Conservation (phyloP, 1,140 invertebrate genomes). For the Anastrepha ludens region DNA sequence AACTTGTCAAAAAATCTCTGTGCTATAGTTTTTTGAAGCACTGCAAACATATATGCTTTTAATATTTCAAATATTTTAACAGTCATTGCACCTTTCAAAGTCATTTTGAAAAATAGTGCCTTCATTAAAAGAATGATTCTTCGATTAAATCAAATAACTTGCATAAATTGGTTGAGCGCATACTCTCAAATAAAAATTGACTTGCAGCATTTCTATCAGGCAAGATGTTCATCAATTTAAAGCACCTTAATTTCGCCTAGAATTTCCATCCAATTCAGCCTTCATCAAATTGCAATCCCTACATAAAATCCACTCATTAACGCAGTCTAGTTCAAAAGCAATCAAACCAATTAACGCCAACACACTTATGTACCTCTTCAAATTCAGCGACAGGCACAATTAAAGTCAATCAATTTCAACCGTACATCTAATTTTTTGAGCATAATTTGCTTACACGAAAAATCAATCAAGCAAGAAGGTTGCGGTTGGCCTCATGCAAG, state of each 20-base stretch:
- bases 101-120: no score
- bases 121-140: no score
- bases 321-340: background rate
- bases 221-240: background rate
- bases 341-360: background rate
- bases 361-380: background rate
- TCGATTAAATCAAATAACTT: no score
- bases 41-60: no score
- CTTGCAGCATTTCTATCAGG: background rate
- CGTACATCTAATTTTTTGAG: background rate
- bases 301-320: background rate
- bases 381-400: background rate
- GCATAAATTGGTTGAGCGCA: no score
- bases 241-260: background rate
- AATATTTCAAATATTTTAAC: no score
- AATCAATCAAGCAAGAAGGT: constrained; percentile 36
- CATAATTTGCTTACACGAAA: background rate
- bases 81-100: no score
- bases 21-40: no score
- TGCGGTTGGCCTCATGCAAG: background rate
- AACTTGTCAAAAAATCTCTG: no score
- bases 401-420: background rate
- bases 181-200: no score
- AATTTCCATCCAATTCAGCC: background rate
- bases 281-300: background rate